A percentile compares a stretch with the other conserved stretches of the same genome.
phyloP scores from a whole-genome alignment of 2,113 vertebrate species.

The Patagioenas fasciata region DNA sequence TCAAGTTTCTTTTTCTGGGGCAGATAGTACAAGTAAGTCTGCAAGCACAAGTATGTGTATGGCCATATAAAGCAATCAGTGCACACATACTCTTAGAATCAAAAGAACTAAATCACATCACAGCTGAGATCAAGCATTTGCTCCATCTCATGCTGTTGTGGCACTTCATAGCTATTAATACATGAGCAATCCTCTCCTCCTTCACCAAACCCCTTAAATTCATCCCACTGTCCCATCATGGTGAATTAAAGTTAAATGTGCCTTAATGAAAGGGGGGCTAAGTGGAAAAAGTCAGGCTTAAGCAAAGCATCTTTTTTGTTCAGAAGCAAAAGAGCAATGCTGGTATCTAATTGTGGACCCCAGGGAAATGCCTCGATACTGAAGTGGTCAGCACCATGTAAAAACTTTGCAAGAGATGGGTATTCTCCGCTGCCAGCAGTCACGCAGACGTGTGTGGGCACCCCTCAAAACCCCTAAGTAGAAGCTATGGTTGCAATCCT shows the following conservation, averaged over 20 bases:
- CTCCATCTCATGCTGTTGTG: neutral
- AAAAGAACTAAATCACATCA: neutral
- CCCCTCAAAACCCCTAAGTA: conserved; percentile 40
- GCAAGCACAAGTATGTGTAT: neutral
- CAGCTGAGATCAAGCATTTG: fast-evolving
- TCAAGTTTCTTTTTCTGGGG: neutral
- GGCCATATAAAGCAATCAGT: neutral
- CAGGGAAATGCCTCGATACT: neutral
- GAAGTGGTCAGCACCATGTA: conserved; percentile 16
- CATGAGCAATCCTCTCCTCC: neutral
- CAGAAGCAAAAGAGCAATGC: neutral
- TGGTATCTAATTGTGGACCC: conserved; percentile 33
- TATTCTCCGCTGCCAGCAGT: neutral
- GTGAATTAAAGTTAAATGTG: neutral
- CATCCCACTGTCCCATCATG: neutral
- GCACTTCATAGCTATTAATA: neutral
- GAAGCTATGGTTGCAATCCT: conserved; percentile 10
- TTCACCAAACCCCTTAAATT: neutral
- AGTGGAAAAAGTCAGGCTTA: neutral
- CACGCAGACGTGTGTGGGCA: conserved; percentile 19
- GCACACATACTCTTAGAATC: neutral
- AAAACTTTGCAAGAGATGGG: neutral
- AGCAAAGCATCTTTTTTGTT: conserved; percentile 9
- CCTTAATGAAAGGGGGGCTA: conserved; percentile 12
- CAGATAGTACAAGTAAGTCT: neutral